phyloP scores from a whole-genome alignment of 1,140 invertebrate genomes.

The Diprion similis region DNA sequence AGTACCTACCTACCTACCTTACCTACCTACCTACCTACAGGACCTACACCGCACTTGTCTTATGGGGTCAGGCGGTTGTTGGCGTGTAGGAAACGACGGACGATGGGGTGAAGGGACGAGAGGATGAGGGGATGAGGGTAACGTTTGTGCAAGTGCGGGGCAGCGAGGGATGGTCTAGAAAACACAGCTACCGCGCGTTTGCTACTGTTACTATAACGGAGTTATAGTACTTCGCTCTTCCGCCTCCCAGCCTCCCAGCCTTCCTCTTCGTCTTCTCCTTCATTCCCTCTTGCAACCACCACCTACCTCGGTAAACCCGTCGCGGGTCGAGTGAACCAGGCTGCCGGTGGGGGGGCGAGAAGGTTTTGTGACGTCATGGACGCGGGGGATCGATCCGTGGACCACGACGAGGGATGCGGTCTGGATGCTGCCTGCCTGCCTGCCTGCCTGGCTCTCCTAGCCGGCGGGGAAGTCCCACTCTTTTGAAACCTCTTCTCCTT shows the following conservation, averaged over 20 bases:
- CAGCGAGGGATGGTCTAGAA: neutral
- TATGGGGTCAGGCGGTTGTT: no score
- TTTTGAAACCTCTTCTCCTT: neutral
- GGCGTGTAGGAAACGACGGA: no score
- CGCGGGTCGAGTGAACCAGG: conserved; percentile 3
- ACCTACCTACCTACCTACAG: no score
- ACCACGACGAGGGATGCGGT: conserved; percentile 23
- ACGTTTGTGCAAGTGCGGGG: neutral
- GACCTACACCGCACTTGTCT: no score
- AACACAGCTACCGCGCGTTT: neutral
- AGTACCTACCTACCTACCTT: no score
- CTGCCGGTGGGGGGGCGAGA: conserved; percentile 15
- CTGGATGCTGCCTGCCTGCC: conserved; percentile 27
- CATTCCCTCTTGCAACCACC: neutral
- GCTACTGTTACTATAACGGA: neutral
- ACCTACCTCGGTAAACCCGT: neutral
- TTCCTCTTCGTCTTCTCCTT: neutral
- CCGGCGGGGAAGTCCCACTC: no score
- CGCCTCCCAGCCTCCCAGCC: neutral
- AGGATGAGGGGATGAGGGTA: no score
- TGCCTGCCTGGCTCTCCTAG: neutral
- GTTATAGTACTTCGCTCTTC: neutral
- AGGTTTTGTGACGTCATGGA: conserved; percentile 31
- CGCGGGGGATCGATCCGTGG: conserved; percentile 36
- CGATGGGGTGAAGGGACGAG: no score